These are phyloP conservation scores for Saguinus imperator DNA, from an alignment of 2,113 vertebrate species.

Conservation along the genomic window DNA sequence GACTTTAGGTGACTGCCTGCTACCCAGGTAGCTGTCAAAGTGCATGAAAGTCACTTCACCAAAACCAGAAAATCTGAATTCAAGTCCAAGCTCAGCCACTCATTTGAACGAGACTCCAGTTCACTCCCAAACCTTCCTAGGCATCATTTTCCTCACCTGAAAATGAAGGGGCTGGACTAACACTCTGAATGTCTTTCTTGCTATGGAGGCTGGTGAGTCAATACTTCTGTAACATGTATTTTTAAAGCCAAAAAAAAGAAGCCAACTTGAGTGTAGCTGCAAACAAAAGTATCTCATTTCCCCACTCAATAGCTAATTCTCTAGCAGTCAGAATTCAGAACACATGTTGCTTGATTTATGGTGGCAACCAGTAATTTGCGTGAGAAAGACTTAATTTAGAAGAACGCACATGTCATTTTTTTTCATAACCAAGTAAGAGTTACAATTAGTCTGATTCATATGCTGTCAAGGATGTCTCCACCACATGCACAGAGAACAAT, in stretches of 20 bases:
- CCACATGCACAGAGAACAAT: not conserved
- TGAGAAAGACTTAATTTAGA: constrained; percentile 78
- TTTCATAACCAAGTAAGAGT: constrained; percentile 73
- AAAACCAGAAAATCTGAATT: not conserved
- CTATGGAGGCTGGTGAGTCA: not conserved
- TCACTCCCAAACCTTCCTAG: accelerated
- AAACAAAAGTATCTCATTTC: constrained; percentile 71
- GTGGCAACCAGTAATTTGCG: constrained; percentile 72
- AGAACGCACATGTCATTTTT: constrained; percentile 76
- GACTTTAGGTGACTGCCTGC: not conserved
- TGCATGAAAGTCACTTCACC: accelerated
- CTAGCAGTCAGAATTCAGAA: constrained; percentile 71
- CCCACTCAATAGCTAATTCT: constrained; percentile 48
- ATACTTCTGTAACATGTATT: not conserved
- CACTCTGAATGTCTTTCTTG: not conserved
- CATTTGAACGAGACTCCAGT: not conserved
- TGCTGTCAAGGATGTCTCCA: constrained; percentile 66
- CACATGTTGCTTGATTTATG: constrained; percentile 62
- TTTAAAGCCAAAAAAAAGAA: constrained; percentile 40
- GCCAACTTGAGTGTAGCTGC: constrained; percentile 39
- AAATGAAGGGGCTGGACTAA: not conserved
- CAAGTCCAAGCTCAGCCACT: not conserved
- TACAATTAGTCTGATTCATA: constrained; percentile 79
- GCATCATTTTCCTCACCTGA: not conserved
- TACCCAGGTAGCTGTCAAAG: accelerated